Evolutionary conservation across 2,888 invertebrate species (phyloP).

Genomic region (Leucophenga maculata): DNA sequence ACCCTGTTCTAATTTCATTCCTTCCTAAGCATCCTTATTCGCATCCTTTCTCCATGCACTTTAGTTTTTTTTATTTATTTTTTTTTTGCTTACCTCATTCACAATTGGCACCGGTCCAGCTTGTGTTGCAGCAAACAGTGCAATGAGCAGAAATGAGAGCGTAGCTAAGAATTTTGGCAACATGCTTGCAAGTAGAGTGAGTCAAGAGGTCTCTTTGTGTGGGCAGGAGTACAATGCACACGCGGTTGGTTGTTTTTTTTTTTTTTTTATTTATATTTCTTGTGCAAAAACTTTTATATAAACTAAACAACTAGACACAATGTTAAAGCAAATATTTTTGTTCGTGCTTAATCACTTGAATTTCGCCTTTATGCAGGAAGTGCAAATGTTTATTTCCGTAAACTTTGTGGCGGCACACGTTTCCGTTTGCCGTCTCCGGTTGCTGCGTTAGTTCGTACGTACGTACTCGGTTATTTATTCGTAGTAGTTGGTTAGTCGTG

Average conservation of each 20-base stretch:
- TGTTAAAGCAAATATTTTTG: constrained; percentile 32
- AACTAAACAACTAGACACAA: constrained; percentile 13
- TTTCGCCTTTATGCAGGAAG: constrained; percentile 24
- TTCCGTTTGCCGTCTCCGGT: constrained; percentile 45
- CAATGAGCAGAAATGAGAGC: constrained; percentile 50
- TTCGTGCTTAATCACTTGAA: constrained; percentile 25
- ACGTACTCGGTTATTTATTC: constrained; percentile 28
- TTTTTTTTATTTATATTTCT: constrained; percentile 27
- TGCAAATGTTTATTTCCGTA: constrained; percentile 53
- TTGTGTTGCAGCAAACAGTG: constrained; percentile 51
- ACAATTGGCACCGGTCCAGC: constrained; percentile 70
- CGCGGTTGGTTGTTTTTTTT: not conserved
- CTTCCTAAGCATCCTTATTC: constrained; percentile 16
- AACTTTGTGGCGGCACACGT: constrained; percentile 62
- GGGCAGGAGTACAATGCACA: constrained; percentile 19
- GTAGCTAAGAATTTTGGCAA: constrained; percentile 55
- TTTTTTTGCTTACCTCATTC: constrained; percentile 63
- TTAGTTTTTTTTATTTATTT: constrained; percentile 26
- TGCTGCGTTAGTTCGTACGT: constrained; percentile 43
- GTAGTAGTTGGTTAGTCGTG: constrained; percentile 46
- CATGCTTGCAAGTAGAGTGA: constrained; percentile 47
- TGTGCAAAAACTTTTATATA: not conserved
- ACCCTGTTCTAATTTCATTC: constrained; percentile 42
- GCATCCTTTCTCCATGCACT: not conserved
- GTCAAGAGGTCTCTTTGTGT: not conserved